Evolutionary conservation across 64 coral and sea anemone species (phyloP).

Genomic region (Dendrophyllia cribrosa): DNA sequence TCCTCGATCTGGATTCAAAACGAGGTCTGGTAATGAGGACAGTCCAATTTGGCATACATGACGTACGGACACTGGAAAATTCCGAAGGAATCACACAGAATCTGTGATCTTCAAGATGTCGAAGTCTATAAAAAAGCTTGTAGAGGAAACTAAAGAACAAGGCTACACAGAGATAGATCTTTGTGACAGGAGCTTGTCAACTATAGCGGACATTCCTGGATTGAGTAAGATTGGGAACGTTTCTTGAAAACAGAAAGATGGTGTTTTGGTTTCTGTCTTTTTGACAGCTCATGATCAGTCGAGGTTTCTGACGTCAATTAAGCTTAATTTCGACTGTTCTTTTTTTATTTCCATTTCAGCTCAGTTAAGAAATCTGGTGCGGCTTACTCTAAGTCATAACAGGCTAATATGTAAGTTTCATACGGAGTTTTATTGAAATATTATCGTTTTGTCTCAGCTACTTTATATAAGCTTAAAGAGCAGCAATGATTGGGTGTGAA

Average conservation of each 20-base stretch:
- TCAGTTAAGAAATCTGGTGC: constrained; percentile 64
- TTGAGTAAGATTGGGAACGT: constrained; percentile 57
- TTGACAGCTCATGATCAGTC: background rate
- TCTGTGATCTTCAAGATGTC: constrained; percentile 61
- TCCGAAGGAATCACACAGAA: background rate
- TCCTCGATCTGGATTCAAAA: background rate
- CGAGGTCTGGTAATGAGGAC: background rate
- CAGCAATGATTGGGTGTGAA: background rate
- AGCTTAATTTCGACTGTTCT: background rate
- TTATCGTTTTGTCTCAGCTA: background rate
- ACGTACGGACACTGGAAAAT: background rate
- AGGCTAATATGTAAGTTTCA: constrained; percentile 89
- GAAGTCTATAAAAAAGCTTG: constrained; percentile 87
- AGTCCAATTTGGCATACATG: background rate
- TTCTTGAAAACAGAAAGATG: background rate
- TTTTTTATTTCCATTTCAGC: constrained; percentile 59
- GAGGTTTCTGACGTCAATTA: no score
- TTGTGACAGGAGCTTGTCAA: constrained; percentile 84
- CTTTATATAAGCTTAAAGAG: no score
- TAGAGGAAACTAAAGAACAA: constrained; percentile 92
- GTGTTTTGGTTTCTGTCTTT: no score
- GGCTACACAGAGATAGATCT: constrained; percentile 93
- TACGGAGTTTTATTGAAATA: background rate
- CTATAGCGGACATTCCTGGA: constrained; percentile 79
- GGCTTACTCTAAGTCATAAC: constrained; percentile 92